Evolutionary conservation across 2,113 vertebrate genomes (phyloP), one percentile per base, ranked within the genome.

Genomic region (Sebastes fasciatus): DNA sequence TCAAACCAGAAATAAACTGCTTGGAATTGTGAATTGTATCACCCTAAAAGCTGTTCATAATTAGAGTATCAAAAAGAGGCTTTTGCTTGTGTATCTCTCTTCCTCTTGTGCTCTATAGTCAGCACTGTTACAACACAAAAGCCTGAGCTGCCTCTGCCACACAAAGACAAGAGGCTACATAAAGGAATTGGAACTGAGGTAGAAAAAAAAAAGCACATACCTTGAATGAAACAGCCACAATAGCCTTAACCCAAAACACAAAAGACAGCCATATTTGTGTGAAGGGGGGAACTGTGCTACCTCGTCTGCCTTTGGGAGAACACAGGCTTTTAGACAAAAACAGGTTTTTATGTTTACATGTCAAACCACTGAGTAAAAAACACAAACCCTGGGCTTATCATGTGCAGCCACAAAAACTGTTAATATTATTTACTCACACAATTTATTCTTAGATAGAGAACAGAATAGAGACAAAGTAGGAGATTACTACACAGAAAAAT

Each of bases 121-220:
- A 0, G 64, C 46, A 79, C 52, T 42, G 54, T 76, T 86, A 43
- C 34, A 64, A 82, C 49, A 83, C 85, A 92, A 91, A 92, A 80
- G 88, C 83, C 40, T 84, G 72, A 87, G 82, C 83, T 55, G 55
- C 63, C 55, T 88, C 86, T 92, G 86, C 42, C 52, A 60, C 75
- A 82, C 77, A 88, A 78, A 91, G 86, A 90, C 92, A 87, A 87
- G 62, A 77, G 74, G 86, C 80, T 60, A 12, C 77, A 90, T 79
- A 90, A 87, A 90, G 51, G 66, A 79, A 74, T 60, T 83, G 66
- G 68, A 69, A 83, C 77, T 0, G 11, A 75, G 66, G 66, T 75
- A 58, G 57, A 17, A 58, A 46, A 75, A 64, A 51, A 61, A n/a
- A 19, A 65, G 34, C 2, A 34, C 58, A 73, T 55, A 82, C 68